Evolutionary conservation across 1,140 invertebrate genomes (phyloP), one percentile per base, ranked within the genome.

Genomic region (Procambarus virginalis): DNA sequence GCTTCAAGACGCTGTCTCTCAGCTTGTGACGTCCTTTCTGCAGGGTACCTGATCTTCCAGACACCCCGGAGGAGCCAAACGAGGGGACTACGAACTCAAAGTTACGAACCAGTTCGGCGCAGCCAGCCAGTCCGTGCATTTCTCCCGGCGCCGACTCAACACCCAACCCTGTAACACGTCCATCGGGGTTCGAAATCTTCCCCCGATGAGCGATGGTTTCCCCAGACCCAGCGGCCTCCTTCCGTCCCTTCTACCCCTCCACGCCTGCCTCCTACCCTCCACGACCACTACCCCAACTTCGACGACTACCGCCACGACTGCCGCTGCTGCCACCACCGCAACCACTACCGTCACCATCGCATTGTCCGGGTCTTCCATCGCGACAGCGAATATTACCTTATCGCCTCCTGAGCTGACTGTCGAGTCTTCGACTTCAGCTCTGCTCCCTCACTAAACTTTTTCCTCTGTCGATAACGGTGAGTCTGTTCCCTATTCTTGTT

Each of bases 391-490:
- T 55, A 55, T 12, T 55, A 5, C 12, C 51, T 9, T 55, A 12
- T 55, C 51, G 12, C 34, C 34, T 34, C 51, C 8, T 55, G 51
- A 55, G 3, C 8, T 55, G 51, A 55, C 51, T 12, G 12, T 12
- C 17, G 60, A 17, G 60, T 12, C 20, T 14, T 20, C 60, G 12
- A 20, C 12, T 2, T 17, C 48, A 1, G 20, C 70, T 20, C 58
- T 49, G 48, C 14, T 48, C 2, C 55, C 78, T 34, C 17, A 55
- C 49, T 14, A 78, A 78, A n/a, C 86, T 68, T 10, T 34, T 51
- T 14, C 70, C 82, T 4, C 82, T 88, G 10, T 58, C 86, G 2
- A 88, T 88, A 9, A 88, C 68, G n/a, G 86, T 88, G 48, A 88
- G 78, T 55, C 12, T 12, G 12, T 9, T 3, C 34, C 51, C 8